Evolutionary conservation across 2,888 invertebrate species (phyloP).

Genomic region (Conchocele bisecta): DNA sequence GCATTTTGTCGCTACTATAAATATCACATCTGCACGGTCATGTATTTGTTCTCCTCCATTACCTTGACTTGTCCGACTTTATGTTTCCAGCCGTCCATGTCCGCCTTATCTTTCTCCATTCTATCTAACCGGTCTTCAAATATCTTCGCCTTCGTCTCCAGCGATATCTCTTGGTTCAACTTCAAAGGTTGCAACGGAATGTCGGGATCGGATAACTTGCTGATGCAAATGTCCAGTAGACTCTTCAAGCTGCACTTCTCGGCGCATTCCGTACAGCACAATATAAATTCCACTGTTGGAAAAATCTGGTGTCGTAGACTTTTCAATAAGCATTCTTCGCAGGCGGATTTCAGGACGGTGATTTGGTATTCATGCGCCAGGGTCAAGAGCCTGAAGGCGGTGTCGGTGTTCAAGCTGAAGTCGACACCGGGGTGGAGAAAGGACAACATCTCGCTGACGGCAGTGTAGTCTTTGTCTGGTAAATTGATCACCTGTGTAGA

Average conservation of each 20-base stretch:
- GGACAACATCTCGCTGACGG: slow-evolving; percentile 54
- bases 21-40: no score
- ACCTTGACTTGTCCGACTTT: slow-evolving; percentile 45
- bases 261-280: slow-evolving; percentile 44
- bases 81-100: slow-evolving; percentile 40
- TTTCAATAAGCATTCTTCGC: slow-evolving; percentile 53
- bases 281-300: slow-evolving; percentile 47
- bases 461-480: slow-evolving; percentile 53
- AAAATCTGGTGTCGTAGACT: slow-evolving; percentile 21
- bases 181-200: slow-evolving; percentile 28
- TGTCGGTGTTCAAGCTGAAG: slow-evolving; percentile 42
- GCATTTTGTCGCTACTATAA: no score
- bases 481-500: slow-evolving; percentile 47
- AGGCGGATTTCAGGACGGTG: slow-evolving; percentile 53
- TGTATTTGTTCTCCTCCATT: no score
- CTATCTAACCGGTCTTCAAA: slow-evolving; percentile 48
- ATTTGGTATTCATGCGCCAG: slow-evolving; percentile 65
- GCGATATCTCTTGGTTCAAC: slow-evolving; percentile 49
- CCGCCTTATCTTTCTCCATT: slow-evolving; percentile 50
- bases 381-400: slow-evolving; percentile 52
- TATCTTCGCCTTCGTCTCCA: slow-evolving; percentile 50
- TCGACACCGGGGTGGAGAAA: slow-evolving; percentile 60
- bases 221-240: slow-evolving; percentile 23
- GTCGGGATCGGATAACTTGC: slow-evolving; percentile 27
- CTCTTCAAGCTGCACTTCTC: slow-evolving; percentile 46